Percentiles rank a stretch among this genome's conserved stretches.
Conservation (phyloP, 2,113 vertebrate genomes). For the Brachypodius melanocephalos region DNA sequence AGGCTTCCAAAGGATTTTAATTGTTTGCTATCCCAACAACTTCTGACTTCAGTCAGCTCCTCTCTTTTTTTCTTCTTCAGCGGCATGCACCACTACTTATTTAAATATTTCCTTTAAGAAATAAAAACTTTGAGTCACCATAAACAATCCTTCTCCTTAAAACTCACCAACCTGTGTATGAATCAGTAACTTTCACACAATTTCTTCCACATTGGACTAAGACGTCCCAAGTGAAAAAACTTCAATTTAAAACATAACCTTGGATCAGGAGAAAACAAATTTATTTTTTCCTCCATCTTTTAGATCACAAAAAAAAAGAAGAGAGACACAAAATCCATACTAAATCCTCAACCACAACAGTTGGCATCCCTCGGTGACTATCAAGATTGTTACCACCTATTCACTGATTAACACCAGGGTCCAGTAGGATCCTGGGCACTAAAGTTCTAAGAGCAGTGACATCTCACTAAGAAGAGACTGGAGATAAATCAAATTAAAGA, state of each 20-base stretch:
- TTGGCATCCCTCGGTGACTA: neutral
- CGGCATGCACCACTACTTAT: fast-evolving
- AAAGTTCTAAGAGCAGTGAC: neutral
- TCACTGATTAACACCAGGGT: neutral
- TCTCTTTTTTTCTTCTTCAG: neutral
- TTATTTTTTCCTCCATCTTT: neutral
- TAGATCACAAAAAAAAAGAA: neutral
- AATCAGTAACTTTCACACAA: neutral
- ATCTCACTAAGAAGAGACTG: neutral
- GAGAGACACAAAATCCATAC: neutral
- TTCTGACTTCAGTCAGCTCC: neutral
- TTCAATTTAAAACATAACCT: neutral
- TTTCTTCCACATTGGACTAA: neutral
- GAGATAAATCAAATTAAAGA: neutral
- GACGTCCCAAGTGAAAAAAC: neutral
- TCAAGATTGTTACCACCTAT: neutral
- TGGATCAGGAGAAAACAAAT: neutral
- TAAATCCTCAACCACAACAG: neutral
- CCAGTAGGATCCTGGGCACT: neutral
- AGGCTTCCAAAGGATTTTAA: neutral
- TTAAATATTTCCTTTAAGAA: neutral
- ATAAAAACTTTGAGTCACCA: neutral
- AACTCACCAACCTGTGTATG: neutral
- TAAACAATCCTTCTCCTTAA: neutral
- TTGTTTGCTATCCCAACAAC: neutral